Base-by-base conservation (phyloP, 1,140 invertebrate species). In the Trichonephila clavipes region DNA sequence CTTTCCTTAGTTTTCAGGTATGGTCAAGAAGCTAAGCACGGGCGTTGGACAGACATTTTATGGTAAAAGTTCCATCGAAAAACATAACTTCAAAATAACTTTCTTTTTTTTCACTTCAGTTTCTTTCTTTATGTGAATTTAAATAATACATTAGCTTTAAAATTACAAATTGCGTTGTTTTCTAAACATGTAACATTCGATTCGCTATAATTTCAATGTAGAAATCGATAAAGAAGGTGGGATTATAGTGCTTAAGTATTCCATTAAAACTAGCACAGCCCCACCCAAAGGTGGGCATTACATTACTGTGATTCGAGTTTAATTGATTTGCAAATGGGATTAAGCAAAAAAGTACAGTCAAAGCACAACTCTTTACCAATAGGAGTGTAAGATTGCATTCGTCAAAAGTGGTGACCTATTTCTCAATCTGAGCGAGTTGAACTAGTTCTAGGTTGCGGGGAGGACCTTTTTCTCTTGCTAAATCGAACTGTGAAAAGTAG, bases 281-380 rank as follows among this genome's bases (percentile, higher is more conserved):
- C 44, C 90, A 91, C 90, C 90, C 59, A 40, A 91, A 83, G 90
- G 90, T 61, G 90, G 51, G 69, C 77, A 58, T 66, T 83, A n/a
- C 77, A n/a, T 72, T 72, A 34, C 86, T n/a, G 61, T 61, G 59
- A 64, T 34, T 88, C 40, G 81, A 64, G 28, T n/a, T 64, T 40
- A 88, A 88, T 61, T 64, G 61, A 58, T 88, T 64, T 64, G 86
- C 86, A 88, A 64, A 64, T 64, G 14, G 44, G 21, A 85, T 58
- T 51, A 85, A 85, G 44, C 51, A 51, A 85, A 85, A 85, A 85
- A 85, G 51, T 19, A 59, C 58, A 85, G 19, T 7, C 58, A n/a
- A 58, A 14, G 51, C 21, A 28, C n/a, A 59, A 28, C 18, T 85
- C 66, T 82, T 81, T 61, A 61, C 88, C 88, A 90, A 81, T 90